These are phyloP conservation scores for Noctuana brunneofusca DNA, from an alignment of 2,888 invertebrate genomes.

Conservation along the genomic window DNA sequence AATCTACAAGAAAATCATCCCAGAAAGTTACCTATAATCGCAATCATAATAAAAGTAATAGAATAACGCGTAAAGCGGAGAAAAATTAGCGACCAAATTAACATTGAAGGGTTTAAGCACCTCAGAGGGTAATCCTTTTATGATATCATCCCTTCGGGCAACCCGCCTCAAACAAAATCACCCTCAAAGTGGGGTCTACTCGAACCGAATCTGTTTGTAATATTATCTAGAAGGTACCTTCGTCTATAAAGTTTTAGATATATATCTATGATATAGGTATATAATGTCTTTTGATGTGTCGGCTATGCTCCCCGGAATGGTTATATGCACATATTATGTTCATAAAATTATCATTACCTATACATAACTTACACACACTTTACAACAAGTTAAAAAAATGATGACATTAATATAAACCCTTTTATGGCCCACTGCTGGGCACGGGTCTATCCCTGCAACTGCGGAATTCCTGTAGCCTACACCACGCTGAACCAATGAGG, in stretches of 20 bases:
- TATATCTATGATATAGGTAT: no score
- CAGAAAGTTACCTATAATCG: not conserved
- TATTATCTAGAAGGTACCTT: constrained; percentile 39
- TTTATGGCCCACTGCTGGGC: no score
- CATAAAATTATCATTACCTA: no score
- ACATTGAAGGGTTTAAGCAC: constrained; percentile 69
- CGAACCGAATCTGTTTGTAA: constrained; percentile 50
- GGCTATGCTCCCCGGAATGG: not conserved
- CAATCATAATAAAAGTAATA: constrained; percentile 32
- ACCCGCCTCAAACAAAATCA: constrained; percentile 46
- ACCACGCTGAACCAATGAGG: no score
- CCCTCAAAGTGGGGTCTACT: constrained; percentile 44
- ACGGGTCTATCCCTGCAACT: no score
- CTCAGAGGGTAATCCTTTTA: constrained; percentile 63
- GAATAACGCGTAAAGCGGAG: constrained; percentile 47
- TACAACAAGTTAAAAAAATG: no score
- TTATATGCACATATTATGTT: no score
- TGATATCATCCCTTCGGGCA: constrained; percentile 63
- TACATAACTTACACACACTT: no score
- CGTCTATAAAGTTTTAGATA: constrained; percentile 21
- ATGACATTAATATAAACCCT: no score
- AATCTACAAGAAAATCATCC: not conserved
- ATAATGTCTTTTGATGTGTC: constrained; percentile 6
- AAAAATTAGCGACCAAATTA: constrained; percentile 77
- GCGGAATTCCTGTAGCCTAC: no score